Conservation (phyloP, 2,797 vertebrate species). For the Leptodactylus fallax region DNA sequence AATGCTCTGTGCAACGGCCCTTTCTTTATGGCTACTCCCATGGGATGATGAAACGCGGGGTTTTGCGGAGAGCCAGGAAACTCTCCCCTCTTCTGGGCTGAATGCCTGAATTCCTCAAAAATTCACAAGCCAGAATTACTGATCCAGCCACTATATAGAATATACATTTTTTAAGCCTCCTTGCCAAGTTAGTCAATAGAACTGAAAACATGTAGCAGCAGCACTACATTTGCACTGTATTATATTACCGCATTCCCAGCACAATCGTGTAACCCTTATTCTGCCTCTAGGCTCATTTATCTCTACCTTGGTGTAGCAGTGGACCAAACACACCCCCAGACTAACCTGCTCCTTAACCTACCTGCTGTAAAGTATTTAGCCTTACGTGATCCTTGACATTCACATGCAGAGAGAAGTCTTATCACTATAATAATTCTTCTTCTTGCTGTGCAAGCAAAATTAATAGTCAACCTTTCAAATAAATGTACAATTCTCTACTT, state of each 20-base stretch:
- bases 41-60: conserved; percentile 72
- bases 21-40: conserved; percentile 65
- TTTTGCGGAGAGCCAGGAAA: conserved; percentile 74
- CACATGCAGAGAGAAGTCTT: neutral
- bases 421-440: neutral
- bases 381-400: neutral
- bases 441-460: neutral
- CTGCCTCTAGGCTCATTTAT: conserved; percentile 23
- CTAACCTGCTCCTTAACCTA: conserved; percentile 13
- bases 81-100: conserved; percentile 78
- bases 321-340: neutral
- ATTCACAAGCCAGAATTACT: conserved; percentile 77
- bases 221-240: conserved; percentile 26
- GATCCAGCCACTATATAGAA: conserved; percentile 70
- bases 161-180: conserved; percentile 62
- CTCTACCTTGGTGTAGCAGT: neutral
- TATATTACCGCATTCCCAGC: conserved; percentile 39
- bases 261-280: conserved; percentile 1
- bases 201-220: conserved; percentile 48
- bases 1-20: conserved; percentile 40
- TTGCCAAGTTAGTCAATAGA: conserved; percentile 68
- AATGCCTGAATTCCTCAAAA: conserved; percentile 80
- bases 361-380: neutral
- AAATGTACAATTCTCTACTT: neutral
- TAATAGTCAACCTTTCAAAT: neutral